These are phyloP conservation scores for Halocynthia roretzi DNA, from an alignment of 23 tunicate species.

Conservation along the genomic window DNA sequence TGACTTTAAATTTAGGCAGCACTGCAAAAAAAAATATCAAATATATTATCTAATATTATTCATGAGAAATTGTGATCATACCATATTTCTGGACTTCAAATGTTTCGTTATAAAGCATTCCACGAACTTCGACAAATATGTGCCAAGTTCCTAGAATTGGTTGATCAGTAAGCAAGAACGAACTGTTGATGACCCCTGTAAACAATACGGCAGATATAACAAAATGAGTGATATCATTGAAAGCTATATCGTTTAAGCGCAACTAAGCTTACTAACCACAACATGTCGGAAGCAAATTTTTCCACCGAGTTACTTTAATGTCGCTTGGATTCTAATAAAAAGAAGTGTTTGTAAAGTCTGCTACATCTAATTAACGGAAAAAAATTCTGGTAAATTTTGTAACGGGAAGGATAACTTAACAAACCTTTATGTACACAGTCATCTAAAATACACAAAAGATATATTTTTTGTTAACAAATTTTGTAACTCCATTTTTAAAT, in stretches of 20 bases:
- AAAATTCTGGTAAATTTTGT: neutral
- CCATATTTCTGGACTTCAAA: constrained; percentile 88
- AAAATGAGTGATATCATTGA: neutral
- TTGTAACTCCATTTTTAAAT: neutral
- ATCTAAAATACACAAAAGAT: constrained; percentile 36
- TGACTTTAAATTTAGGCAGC: constrained; percentile 80
- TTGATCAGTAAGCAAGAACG: constrained; percentile 90
- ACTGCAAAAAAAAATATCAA: constrained; percentile 26
- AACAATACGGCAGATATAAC: neutral
- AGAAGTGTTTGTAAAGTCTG: neutral
- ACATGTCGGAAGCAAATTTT: constrained; percentile 42
- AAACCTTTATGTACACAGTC: constrained; percentile 79
- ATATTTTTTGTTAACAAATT: neutral
- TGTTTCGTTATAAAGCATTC: constrained; percentile 47
- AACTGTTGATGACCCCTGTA: constrained; percentile 58
- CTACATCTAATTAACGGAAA: neutral
- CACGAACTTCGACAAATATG: constrained; percentile 68
- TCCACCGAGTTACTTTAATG: constrained; percentile 76
- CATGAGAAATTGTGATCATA: constrained; percentile 3
- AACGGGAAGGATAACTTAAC: neutral
- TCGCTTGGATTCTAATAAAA: constrained; percentile 66
- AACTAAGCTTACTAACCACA: constrained; percentile 46
- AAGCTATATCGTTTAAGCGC: no score
- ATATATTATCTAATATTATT: neutral
- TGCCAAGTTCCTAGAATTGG: constrained; percentile 82